Conservation (phyloP, 2,888 invertebrate species). For the Aleiodes testaceus region DNA sequence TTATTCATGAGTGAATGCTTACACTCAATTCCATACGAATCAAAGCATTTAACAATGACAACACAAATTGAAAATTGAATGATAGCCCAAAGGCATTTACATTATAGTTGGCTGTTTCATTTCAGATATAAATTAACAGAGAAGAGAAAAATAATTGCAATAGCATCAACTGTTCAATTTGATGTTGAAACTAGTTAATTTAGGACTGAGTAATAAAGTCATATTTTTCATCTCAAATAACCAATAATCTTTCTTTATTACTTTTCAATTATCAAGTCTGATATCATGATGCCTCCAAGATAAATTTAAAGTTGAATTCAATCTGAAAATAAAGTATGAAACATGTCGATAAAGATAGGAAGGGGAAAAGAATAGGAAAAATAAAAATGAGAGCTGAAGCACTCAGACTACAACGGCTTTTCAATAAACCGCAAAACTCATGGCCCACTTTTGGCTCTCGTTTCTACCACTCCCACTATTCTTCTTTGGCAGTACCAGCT, state of each 20-base stretch:
- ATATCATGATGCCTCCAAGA: neutral
- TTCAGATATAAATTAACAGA: neutral
- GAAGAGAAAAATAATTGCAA: neutral
- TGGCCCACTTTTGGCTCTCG: conserved; percentile 57
- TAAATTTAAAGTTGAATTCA: neutral
- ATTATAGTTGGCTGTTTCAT: conserved; percentile 1
- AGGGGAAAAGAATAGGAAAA: conserved; percentile 24
- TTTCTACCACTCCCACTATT: conserved; percentile 46
- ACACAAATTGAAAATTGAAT: conserved; percentile 21
- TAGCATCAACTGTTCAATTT: neutral
- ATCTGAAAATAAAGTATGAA: conserved; percentile 14
- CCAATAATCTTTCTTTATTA: no score
- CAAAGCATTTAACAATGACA: neutral
- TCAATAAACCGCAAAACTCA: conserved; percentile 67
- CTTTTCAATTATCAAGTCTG: neutral
- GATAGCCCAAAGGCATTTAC: conserved; percentile 15
- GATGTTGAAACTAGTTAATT: conserved; percentile 13
- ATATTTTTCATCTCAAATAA: neutral
- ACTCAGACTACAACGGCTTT: conserved; percentile 54
- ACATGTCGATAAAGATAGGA: neutral
- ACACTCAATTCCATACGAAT: neutral
- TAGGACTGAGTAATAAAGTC: neutral
- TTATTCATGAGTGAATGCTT: neutral
- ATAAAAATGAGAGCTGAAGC: conserved; percentile 45
- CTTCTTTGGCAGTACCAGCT: conserved; percentile 36